Evolutionary conservation across 53 echinoderm and acorn worm species (phyloP), one percentile per base, ranked within the genome.

Genomic region (Paelopatides confundens): DNA sequence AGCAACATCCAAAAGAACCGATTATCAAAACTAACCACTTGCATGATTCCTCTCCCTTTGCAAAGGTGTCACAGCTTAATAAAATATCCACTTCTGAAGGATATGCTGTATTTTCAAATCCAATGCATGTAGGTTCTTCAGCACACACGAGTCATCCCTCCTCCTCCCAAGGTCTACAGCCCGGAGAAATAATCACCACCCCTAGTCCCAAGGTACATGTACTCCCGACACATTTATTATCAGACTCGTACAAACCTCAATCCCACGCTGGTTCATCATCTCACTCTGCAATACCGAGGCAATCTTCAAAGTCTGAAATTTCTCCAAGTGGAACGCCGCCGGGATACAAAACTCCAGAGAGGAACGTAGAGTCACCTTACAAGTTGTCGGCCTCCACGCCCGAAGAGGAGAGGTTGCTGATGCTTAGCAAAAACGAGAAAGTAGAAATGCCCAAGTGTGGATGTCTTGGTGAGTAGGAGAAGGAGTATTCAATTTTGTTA

Each of bases 371-470:
- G 17, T 83, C 84, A 7, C 76, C 76, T 43, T 52, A 79, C 33
- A 29, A 52, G 21, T 33, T 28, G 18, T 14, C 32, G 17, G 35
- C 36, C 63, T 64, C 84, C 27, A 64, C 84, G 18, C 64, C 63
- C 26, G 84, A 83, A 30, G 85, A 63, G 15, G 87, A 91, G 76
- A 71, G 87, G 31, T 87, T 90, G 34, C 77, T 87, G n/a, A 93
- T 90, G 90, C 86, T 93, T 23, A 88, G 87, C 13, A 94, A 95
- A 21, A 93, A 96, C 85, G 88, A 91, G 74, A 93, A 93, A 36
- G 85, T 91, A 24, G 93, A 93, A 84, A 91, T 92, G 49, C 96
- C 96, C 5, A 90, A 94, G 38, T 96, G 96, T 93, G 96, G 95
- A 18, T 96, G 96, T 84, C 63, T 96, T 79, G 96, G 96, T 96